A percentile compares a stretch with the other conserved stretches of the same genome.
phyloP scores from a whole-genome alignment of 2,113 vertebrate genomes.

The Brevimyrus niger region DNA sequence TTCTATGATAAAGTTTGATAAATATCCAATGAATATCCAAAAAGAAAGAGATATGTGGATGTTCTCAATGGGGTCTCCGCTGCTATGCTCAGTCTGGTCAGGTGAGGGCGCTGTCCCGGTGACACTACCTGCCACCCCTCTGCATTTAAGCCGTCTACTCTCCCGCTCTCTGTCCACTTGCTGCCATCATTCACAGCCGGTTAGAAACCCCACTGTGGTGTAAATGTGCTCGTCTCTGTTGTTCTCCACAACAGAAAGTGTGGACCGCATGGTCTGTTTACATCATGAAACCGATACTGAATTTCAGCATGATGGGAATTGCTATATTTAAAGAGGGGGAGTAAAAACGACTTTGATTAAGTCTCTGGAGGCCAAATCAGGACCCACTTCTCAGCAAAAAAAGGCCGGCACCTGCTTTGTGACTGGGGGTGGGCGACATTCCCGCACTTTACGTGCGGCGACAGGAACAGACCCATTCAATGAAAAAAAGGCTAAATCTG shows the following conservation, averaged over 20 bases:
- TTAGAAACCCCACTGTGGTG: slow-evolving; percentile 26
- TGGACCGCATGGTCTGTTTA: background rate
- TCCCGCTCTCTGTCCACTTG: background rate
- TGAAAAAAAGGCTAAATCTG: background rate
- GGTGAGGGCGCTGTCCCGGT: background rate
- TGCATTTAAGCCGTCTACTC: slow-evolving; percentile 7
- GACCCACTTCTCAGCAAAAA: background rate
- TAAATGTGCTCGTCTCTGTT: slow-evolving; percentile 15
- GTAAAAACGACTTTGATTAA: background rate
- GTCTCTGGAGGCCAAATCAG: background rate
- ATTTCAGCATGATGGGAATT: background rate
- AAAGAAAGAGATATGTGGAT: background rate
- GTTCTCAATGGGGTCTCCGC: background rate
- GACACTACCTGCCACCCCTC: background rate
- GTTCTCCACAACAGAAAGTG: slow-evolving; percentile 8
- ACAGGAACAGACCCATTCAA: background rate
- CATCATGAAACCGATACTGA: background rate
- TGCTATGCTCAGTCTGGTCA: background rate
- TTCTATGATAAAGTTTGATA: background rate
- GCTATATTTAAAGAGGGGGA: background rate
- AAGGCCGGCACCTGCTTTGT: background rate
- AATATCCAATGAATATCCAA: background rate
- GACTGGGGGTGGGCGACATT: background rate
- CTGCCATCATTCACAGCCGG: slow-evolving; percentile 20
- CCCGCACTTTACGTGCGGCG: background rate